Evolutionary conservation across 2,888 invertebrate species (phyloP).

Genomic region (Amphiduros pacificus): DNA sequence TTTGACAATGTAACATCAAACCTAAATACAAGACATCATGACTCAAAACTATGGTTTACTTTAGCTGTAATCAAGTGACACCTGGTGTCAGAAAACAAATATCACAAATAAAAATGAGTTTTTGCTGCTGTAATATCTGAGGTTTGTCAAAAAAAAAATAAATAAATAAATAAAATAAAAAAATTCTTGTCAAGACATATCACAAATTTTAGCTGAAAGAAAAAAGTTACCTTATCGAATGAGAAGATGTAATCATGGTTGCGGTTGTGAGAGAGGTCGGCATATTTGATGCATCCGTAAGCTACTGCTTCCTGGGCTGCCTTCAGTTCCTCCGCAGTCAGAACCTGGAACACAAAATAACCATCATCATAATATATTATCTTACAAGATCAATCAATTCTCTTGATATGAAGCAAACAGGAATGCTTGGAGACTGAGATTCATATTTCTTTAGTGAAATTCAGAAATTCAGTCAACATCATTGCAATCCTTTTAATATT

Average conservation of each 20-base stretch:
- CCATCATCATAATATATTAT: too few relatives aligned
- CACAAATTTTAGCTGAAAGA: background rate
- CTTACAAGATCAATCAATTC: too few relatives aligned
- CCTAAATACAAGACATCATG: too few relatives aligned
- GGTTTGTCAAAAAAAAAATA: too few relatives aligned
- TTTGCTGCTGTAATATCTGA: too few relatives aligned
- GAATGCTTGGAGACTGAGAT: background rate
- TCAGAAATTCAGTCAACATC: background rate
- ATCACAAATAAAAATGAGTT: too few relatives aligned
- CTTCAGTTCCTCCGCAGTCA: conserved; percentile 79
- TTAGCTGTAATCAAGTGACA: too few relatives aligned
- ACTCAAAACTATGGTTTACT: too few relatives aligned
- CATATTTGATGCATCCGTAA: conserved; percentile 97
- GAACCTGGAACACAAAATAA: conserved; percentile 61
- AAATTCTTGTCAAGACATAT: background rate
- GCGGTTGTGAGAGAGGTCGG: conserved; percentile 92
- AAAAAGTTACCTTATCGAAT: conserved; percentile 75
- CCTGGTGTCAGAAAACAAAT: too few relatives aligned
- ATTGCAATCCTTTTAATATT: background rate
- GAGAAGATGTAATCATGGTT: conserved; percentile 95
- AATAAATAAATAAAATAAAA: background rate
- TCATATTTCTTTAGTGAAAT: background rate
- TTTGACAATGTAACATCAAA: too few relatives aligned
- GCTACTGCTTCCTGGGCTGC: conserved; percentile 88
- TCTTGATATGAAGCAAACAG: too few relatives aligned